These are phyloP conservation scores for Malacosoma neustria DNA, from an alignment of 2,888 invertebrate species.

Conservation along the genomic window DNA sequence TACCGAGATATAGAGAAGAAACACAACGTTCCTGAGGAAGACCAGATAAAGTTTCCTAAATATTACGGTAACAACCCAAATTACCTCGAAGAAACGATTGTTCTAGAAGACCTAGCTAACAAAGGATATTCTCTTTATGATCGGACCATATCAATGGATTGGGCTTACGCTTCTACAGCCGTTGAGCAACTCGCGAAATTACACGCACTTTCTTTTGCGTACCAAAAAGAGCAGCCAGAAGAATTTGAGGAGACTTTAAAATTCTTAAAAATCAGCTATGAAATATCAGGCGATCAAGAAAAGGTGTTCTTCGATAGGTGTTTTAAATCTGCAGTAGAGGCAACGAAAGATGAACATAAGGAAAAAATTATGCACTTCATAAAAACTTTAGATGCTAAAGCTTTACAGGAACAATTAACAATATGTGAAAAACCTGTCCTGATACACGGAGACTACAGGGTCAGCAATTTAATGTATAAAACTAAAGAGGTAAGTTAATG, in stretches of 20 bases:
- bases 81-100: slow-evolving; percentile 24
- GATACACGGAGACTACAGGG: neutral
- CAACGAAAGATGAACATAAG: neutral
- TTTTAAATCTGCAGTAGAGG: neutral
- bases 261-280: neutral
- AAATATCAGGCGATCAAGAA: neutral
- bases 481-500: slow-evolving; percentile 1
- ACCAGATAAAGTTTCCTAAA: slow-evolving; percentile 23
- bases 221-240: slow-evolving; percentile 19
- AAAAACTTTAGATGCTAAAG: neutral
- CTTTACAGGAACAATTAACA: neutral
- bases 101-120: slow-evolving; percentile 31
- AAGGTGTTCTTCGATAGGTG: neutral
- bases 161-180: neutral
- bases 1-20: slow-evolving; percentile 23
- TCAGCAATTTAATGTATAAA: slow-evolving; percentile 4
- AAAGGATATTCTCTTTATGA: slow-evolving; percentile 24
- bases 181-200: slow-evolving; percentile 13
- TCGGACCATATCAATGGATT: slow-evolving; percentile 20
- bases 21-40: slow-evolving; percentile 18
- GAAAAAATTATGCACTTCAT: neutral
- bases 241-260: slow-evolving; percentile 9
- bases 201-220: slow-evolving; percentile 28
- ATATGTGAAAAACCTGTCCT: neutral
- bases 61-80: slow-evolving; percentile 22